Evolutionary conservation across 2,797 vertebrate species (phyloP).

Genomic region (Rhincodon typus): DNA sequence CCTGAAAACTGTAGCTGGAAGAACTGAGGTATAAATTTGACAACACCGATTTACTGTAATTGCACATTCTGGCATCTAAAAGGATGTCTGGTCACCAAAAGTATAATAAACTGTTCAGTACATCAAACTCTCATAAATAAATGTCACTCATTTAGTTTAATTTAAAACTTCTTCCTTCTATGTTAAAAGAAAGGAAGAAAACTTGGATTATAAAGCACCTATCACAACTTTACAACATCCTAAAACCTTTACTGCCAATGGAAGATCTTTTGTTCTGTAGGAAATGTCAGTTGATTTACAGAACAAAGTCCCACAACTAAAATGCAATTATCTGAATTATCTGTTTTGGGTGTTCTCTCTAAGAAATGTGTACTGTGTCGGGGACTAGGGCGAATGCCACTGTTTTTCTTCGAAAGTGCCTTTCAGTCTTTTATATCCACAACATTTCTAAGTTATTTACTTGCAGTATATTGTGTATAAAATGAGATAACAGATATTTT

Average conservation of each 20-base stretch:
- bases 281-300: not conserved
- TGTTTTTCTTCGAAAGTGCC: not conserved
- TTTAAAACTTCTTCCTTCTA: not conserved
- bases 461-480: not conserved
- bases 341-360: not conserved
- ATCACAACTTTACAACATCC: not conserved
- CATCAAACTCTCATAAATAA: not conserved
- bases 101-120: not conserved
- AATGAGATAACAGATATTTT: too few species aligned
- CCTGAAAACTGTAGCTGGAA: not conserved
- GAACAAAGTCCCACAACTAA: not conserved
- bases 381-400: not conserved
- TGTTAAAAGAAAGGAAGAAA: not conserved
- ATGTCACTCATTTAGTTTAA: not conserved
- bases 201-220: not conserved
- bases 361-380: not conserved
- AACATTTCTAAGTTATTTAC: not conserved
- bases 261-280: not conserved
- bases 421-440: not conserved
- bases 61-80: not conserved
- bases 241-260: not conserved
- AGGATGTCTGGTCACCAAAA: not conserved
- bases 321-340: not conserved
- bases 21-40: not conserved
- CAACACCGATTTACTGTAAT: not conserved